These are phyloP conservation scores for Amblyornis subalaris DNA, from an alignment of 2,113 vertebrate species.

Conservation along the genomic window DNA sequence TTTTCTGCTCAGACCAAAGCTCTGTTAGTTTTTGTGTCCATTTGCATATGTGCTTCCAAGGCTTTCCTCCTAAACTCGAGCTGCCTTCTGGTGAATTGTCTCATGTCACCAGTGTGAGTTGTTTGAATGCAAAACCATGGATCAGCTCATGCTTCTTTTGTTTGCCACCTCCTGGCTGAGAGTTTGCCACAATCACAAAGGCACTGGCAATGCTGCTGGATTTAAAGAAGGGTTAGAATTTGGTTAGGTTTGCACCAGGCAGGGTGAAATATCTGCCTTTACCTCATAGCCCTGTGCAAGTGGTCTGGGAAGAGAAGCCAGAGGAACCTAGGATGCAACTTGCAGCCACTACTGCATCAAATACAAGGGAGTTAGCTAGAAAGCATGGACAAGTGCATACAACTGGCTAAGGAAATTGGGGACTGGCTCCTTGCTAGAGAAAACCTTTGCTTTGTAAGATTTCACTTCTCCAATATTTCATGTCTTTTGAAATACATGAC, in stretches of 20 bases:
- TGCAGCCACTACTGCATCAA: not conserved
- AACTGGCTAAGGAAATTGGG: not conserved
- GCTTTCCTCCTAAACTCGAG: accelerated
- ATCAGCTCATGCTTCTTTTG: not conserved
- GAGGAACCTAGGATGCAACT: not conserved
- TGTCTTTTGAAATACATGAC: not conserved
- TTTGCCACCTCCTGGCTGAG: not conserved
- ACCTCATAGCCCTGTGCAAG: not conserved
- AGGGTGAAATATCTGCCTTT: not conserved
- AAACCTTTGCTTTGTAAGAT: not conserved
- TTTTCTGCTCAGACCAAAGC: not conserved
- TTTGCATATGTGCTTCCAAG: not conserved
- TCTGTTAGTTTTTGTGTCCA: not conserved
- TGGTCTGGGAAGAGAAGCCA: not conserved
- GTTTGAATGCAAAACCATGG: not conserved
- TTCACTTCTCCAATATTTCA: not conserved
- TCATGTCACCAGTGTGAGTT: not conserved
- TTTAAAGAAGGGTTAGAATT: not conserved
- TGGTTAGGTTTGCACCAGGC: not conserved
- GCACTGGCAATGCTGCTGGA: accelerated
- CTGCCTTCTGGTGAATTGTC: not conserved
- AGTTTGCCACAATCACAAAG: not conserved
- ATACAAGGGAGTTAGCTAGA: not conserved
- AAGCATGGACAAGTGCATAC: not conserved
- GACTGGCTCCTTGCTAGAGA: not conserved